Base-by-base conservation (phyloP, 2,888 invertebrate species). In the Drosophila vallismaia region DNA sequence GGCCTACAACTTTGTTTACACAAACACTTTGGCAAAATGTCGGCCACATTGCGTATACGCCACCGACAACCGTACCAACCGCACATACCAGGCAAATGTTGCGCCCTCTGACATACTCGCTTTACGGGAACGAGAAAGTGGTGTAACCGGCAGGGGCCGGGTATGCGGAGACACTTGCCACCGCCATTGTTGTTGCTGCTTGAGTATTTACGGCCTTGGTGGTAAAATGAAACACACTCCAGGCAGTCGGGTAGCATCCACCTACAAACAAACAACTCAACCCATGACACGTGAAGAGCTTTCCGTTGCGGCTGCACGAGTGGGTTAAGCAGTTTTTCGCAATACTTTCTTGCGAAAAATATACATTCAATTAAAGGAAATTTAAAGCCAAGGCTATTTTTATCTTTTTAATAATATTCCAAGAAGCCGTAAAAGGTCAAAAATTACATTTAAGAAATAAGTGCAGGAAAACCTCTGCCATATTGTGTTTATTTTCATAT, bases 21-120 rank as follows among this genome's bases (percentile, higher is more conserved):
- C 88, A 82, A 86, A 86, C 86, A 82, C 71, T 63, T 69, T 69
- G 81, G 75, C 75, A 86, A 77, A 75, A 71, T 64, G 79, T 75
- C 75, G 70, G 76, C 79, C 78, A 75, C 85, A 77, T 84, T 80
- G 85, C 87, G 85, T 80, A 80, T 84, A 80, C 85, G 85, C 81
- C 87, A 80, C 64, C 53, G 55, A 67, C 53, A 59, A 69, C 69
- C 49, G 36, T 46, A 46, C 10, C 42, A 42, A 53, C 70, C 60
- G 70, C 84, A 66, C 75, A 69, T 54, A 59, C 60, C 75, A 72
- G 70, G 60, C 67, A 72, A 80, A 75, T 64, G 62, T 64, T 67
- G 67, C 67, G 82, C 76, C 79, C 88, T 81, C 70, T 72, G 85
- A 77, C 82, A 68, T 28, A 67, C 45, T 49, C 45, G 8, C 29